These are phyloP conservation scores for Yoshiicerus persimilis DNA, from an alignment of 1,140 invertebrate species.

Conservation along the genomic window DNA sequence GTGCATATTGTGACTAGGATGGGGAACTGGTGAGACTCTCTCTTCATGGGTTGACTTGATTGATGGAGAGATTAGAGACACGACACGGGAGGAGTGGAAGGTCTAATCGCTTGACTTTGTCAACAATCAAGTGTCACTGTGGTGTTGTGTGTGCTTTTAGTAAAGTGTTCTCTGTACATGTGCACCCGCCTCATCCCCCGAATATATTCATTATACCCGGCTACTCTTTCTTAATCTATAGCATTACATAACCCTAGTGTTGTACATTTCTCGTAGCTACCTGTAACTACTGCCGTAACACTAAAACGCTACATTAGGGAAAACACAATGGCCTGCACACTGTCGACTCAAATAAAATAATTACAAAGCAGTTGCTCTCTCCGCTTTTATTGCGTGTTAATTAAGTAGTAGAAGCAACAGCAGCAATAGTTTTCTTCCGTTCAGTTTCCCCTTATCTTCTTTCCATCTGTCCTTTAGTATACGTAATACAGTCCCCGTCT, in stretches of 20 bases:
- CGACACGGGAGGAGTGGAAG: not conserved
- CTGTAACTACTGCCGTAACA: not conserved
- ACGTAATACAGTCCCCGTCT: not conserved
- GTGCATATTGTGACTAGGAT: not conserved
- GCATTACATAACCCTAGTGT: not conserved
- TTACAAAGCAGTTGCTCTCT: not conserved
- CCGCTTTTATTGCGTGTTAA: constrained; percentile 13
- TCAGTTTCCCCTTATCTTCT: not conserved
- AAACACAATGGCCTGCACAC: not conserved
- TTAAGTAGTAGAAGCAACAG: constrained; percentile 9
- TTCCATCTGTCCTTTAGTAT: not conserved
- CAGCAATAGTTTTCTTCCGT: not conserved
- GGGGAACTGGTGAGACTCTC: not conserved
- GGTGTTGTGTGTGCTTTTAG: not conserved
- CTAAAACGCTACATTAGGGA: not conserved
- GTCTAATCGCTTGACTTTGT: constrained; percentile 11
- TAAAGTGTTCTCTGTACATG: not conserved
- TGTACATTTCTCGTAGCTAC: not conserved
- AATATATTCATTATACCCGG: not conserved
- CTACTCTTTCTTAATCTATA: not conserved
- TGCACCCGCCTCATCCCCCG: not conserved
- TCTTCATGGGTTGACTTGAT: not conserved
- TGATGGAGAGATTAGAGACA: constrained; percentile 12
- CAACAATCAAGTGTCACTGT: constrained; percentile 19
- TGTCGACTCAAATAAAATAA: not conserved